Percentiles rank a stretch among this genome's conserved stretches.
These are phyloP conservation scores for Ceriagrion tenellum DNA, from an alignment of 2,888 invertebrate genomes.

Conservation along the genomic window DNA sequence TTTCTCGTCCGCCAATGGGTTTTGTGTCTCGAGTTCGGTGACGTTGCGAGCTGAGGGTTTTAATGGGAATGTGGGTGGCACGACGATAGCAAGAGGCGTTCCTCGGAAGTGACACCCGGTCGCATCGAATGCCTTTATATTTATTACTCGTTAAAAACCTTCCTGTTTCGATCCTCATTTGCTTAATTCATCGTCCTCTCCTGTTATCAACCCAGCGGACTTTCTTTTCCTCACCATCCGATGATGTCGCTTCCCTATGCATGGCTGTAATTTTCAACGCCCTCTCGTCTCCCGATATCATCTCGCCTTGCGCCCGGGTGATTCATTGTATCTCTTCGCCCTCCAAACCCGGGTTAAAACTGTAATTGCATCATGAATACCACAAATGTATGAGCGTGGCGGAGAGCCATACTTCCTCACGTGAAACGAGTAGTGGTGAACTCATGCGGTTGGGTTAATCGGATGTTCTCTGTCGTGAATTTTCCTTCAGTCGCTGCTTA, in stretches of 20 bases:
- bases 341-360: background rate
- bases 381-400: background rate
- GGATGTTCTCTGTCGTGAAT: background rate
- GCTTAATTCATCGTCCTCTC: background rate
- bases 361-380: constrained; percentile 55
- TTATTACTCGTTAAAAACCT: constrained; percentile 51
- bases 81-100: background rate
- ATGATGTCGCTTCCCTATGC: constrained; percentile 27
- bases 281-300: background rate
- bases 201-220: background rate
- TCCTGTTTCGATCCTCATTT: background rate
- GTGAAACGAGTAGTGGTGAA: background rate
- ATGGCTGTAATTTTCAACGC: background rate
- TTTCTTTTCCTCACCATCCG: background rate
- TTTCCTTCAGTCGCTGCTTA: too few relatives aligned
- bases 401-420: background rate
- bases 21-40: background rate
- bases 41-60: too few relatives aligned
- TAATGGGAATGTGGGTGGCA: background rate
- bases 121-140: constrained; percentile 35
- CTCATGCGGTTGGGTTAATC: background rate
- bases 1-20: background rate
- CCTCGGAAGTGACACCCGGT: background rate
- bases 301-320: background rate
- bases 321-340: background rate